Evolutionary conservation across 2,888 invertebrate species (phyloP).

Genomic region (Crocallis elinguaria): DNA sequence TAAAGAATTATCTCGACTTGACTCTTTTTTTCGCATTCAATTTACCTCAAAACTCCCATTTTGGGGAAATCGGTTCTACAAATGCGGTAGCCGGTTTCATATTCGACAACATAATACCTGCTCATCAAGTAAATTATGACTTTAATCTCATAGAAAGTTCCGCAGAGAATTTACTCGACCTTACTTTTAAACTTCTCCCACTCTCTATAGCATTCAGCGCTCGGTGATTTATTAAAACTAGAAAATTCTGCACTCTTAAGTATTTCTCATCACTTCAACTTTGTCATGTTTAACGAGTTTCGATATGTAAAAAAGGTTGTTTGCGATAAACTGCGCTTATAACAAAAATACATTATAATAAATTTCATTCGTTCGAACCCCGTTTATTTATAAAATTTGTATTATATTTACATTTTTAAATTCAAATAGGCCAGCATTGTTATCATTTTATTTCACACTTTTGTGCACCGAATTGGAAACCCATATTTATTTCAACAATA

Average conservation of each 20-base stretch:
- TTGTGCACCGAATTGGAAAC: conserved; percentile 24
- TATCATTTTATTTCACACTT: conserved; percentile 29
- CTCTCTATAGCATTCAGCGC: conserved; percentile 66
- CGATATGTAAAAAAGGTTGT: conserved; percentile 41
- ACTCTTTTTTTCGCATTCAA: conserved; percentile 54
- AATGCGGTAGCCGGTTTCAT: conserved; percentile 36
- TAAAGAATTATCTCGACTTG: conserved; percentile 62
- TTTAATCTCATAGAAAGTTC: conserved; percentile 77
- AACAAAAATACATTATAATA: conserved; percentile 13
- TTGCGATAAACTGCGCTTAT: conserved; percentile 8
- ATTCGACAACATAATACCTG: conserved; percentile 27
- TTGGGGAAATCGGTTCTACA: conserved; percentile 57
- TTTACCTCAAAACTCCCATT: conserved; percentile 61
- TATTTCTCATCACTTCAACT: conserved; percentile 66
- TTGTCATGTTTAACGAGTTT: conserved; percentile 64
- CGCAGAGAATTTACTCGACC: conserved; percentile 68
- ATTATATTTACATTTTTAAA: conserved; percentile 24
- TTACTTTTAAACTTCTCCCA: conserved; percentile 69
- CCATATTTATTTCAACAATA: conserved; percentile 28
- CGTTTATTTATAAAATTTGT: conserved; percentile 22
- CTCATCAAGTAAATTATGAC: conserved; percentile 77
- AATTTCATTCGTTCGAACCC: conserved; percentile 15
- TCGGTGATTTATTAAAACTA: conserved; percentile 79
- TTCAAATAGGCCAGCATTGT: conserved; percentile 18
- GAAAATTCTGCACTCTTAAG: conserved; percentile 68